A percentile compares a stretch with the other conserved stretches of the same genome.
These are phyloP conservation scores for Anthopleura sola DNA, from an alignment of 64 coral and sea anemone species.

Conservation along the genomic window DNA sequence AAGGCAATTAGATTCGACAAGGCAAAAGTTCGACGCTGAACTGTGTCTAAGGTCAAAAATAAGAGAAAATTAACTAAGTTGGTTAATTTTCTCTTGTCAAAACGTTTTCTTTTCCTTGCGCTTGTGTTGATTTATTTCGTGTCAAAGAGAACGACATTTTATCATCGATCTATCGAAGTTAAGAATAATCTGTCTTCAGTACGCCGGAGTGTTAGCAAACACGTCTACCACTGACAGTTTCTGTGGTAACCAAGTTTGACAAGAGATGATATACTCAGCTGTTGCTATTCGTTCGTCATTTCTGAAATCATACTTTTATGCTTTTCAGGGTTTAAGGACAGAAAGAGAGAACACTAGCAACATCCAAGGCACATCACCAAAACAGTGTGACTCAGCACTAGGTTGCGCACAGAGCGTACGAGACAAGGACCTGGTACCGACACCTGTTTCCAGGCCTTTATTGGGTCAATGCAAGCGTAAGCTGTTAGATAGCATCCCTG, in stretches of 20 bases:
- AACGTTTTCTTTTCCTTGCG: too few relatives aligned
- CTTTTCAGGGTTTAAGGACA: background rate
- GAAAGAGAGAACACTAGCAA: background rate
- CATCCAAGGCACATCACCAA: background rate
- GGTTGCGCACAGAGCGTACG: background rate
- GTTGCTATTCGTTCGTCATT: background rate
- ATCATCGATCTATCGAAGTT: background rate
- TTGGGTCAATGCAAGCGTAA: conserved; percentile 19
- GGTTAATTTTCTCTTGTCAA: too few relatives aligned
- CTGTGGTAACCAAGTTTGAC: background rate
- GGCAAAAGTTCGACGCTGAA: too few relatives aligned
- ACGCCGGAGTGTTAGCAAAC: background rate
- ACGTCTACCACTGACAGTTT: background rate
- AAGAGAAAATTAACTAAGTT: too few relatives aligned
- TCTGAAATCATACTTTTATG: background rate
- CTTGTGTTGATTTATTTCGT: too few relatives aligned
- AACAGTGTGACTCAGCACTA: background rate
- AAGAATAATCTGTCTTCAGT: background rate
- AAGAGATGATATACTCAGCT: background rate
- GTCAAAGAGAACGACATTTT: background rate
- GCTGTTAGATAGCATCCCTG: background rate
- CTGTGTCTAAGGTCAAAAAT: too few relatives aligned
- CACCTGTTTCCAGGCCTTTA: background rate
- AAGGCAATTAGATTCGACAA: too few relatives aligned
- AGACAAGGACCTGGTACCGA: background rate